phyloP scores from a whole-genome alignment of 2,888 invertebrate species.

The Petrophora chlorosata region DNA sequence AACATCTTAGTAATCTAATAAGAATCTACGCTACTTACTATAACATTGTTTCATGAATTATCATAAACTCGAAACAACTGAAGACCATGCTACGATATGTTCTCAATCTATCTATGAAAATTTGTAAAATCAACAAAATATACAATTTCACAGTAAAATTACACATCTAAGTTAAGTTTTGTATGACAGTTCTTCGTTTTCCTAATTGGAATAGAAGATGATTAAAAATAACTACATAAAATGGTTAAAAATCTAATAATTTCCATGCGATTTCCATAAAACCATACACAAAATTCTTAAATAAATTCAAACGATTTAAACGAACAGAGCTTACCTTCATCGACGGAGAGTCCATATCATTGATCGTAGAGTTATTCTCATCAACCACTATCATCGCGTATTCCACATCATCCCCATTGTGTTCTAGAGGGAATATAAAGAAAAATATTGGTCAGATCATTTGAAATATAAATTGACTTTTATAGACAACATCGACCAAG shows the following conservation, averaged over 20 bases:
- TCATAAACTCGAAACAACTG: conserved; percentile 33
- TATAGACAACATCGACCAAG: conserved; percentile 68
- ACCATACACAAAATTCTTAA: conserved; percentile 29
- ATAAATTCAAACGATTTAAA: conserved; percentile 22
- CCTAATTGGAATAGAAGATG: background rate
- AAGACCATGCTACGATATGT: conserved; percentile 43
- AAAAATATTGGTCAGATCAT: conserved; percentile 22
- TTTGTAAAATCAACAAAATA: conserved; percentile 4
- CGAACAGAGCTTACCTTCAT: conserved; percentile 87
- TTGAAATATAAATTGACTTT: background rate
- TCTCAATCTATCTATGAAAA: conserved; percentile 19
- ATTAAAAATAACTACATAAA: background rate
- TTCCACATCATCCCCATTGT: conserved; percentile 90
- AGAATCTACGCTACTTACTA: conserved; percentile 41
- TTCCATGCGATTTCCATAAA: conserved; percentile 43
- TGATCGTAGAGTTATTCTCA: conserved; percentile 93
- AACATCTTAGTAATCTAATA: conserved; percentile 33
- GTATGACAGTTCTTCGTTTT: no score
- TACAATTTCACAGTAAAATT: background rate
- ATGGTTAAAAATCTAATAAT: background rate
- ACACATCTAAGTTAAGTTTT: no score
- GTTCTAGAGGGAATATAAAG: conserved; percentile 60
- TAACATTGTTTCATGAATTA: conserved; percentile 19
- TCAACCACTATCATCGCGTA: conserved; percentile 96
- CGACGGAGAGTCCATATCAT: conserved; percentile 92